Base-by-base conservation (phyloP, 2,888 invertebrate genomes). In the Coelopa pilipes region DNA sequence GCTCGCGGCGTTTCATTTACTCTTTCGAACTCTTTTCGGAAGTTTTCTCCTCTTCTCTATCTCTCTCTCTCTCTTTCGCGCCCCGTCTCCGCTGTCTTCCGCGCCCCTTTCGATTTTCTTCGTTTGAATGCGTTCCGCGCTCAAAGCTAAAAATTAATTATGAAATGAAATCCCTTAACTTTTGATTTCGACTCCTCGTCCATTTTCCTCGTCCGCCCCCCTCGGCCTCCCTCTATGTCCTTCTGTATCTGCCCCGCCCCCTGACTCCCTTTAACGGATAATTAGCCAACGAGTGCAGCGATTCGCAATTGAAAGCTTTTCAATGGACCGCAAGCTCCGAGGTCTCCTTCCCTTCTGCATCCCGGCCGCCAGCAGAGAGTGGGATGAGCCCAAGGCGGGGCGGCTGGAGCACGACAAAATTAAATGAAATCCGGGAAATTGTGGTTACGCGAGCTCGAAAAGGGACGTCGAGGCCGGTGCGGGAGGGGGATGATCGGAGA, bases 171-270 rank as follows among this genome's bases (percentile, higher is more conserved):
- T 62, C 62, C 34, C n/a, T 62, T 62, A 62, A 34, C 34, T 62
- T n/a, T 62, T 24, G 62, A 34, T 62, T 62, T 34, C 53, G 53
- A 53, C 13, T 53, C n/a, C 53, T 34, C 34, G 34, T 34, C 34
- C 34, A 34, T 34, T 34, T 34, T 34, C 34, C 34, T 34, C 34
- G 2, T 34, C 34, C 34, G 4, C 34, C 34, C 7, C 7, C 34
- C 34, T 34, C 34, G 2, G 4, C 34, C 34, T 34, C 34, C 7
- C 34, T 34, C 34, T 34, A 2, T 34, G 4, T 34, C 7, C 7
- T 7, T 34, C 7, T 34, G 21, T 13, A 55, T 15, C 45, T 47
- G 60, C 17, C 62, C 34, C 21, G 76, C 78, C 76, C 65, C 74
- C 21, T 7, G 17, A 46, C 10, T 53, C 21, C 21, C 59, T 75